Evolutionary conservation across 2,113 vertebrate genomes (phyloP).

Genomic region (Thamnophis sirtalis): DNA sequence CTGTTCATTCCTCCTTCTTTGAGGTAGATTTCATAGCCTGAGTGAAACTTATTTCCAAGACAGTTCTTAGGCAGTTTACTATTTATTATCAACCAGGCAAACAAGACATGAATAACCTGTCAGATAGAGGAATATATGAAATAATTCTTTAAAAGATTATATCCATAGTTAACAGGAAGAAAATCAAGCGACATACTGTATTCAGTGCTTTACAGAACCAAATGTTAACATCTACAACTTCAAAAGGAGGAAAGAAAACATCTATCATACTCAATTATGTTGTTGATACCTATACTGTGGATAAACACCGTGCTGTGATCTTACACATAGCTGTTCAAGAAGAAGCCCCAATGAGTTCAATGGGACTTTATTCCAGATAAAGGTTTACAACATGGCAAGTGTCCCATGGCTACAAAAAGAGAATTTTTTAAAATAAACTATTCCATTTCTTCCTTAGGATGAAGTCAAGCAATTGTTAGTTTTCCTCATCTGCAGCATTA

Average conservation of each 20-base stretch:
- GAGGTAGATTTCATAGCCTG: not conserved
- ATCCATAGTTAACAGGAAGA: not conserved
- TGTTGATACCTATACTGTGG: no score
- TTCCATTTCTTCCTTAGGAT: not conserved
- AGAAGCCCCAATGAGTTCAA: not conserved
- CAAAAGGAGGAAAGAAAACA: not conserved
- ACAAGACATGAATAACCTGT: not conserved
- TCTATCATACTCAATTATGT: not conserved
- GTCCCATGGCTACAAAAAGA: not conserved
- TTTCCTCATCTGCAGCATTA: not conserved
- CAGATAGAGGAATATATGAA: not conserved
- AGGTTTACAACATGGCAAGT: not conserved
- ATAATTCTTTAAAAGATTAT: not conserved
- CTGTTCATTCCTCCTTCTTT: not conserved
- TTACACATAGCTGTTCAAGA: not conserved
- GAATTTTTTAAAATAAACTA: not conserved
- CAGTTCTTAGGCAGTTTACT: not conserved
- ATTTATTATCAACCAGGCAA: not conserved
- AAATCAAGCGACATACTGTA: not conserved
- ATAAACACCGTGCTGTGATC: not conserved
- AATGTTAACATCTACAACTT: rapidly evolving
- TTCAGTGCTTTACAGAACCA: not conserved
- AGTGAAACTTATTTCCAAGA: not conserved
- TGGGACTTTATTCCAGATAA: not conserved
- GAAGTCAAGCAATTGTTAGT: not conserved